Percentiles rank a stretch among this genome's conserved stretches.
Evolutionary conservation across 2,113 vertebrate genomes (phyloP).

Genomic region (Dermatemys mawii): DNA sequence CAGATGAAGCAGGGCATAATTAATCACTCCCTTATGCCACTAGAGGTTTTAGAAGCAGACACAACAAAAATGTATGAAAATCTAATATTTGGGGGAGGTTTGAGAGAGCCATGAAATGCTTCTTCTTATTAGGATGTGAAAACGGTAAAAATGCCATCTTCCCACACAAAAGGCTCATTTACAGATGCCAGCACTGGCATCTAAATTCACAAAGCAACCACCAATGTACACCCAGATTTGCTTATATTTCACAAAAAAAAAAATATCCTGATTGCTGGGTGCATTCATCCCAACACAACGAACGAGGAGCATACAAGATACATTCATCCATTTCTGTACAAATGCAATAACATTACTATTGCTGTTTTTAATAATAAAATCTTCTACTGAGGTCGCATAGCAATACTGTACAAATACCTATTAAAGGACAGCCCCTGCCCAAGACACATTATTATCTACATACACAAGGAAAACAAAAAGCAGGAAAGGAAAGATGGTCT

Average conservation of each 20-base stretch:
- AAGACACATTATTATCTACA: not conserved
- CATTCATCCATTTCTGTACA: not conserved
- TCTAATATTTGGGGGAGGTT: not conserved
- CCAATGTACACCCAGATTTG: not conserved
- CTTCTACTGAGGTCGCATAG: not conserved
- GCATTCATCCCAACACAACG: not conserved
- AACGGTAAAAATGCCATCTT: not conserved
- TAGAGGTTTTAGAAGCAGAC: not conserved
- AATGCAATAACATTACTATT: not conserved
- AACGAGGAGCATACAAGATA: not conserved
- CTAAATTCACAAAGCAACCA: not conserved
- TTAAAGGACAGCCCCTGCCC: not conserved
- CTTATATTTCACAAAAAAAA: not conserved
- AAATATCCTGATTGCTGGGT: not conserved
- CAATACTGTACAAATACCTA: not conserved
- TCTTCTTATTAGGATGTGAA: not conserved
- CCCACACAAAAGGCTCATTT: not conserved
- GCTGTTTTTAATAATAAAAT: not conserved
- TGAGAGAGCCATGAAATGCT: not conserved
- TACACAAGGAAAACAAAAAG: not conserved
- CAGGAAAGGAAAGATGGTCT: not conserved
- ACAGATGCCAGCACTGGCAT: not conserved
- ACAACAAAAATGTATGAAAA: conserved; percentile 14
- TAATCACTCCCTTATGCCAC: not conserved
- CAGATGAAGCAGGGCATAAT: conserved; percentile 42